Conservation (phyloP, 2,888 invertebrate genomes). For the Metallyticus violacea region DNA sequence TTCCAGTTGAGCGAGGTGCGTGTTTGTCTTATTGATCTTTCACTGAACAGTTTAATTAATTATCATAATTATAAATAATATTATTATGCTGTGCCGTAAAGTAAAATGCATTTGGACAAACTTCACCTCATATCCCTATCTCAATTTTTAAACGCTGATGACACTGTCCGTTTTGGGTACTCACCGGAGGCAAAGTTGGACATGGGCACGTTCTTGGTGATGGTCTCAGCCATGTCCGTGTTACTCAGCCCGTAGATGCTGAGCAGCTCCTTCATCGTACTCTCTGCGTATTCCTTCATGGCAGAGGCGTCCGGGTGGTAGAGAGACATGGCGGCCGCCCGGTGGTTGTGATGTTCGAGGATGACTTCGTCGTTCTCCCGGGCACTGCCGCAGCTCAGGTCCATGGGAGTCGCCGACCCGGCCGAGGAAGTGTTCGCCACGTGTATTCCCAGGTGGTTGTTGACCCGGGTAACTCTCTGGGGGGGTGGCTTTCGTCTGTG, state of each 20-base stretch:
- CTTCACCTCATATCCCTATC: no score
- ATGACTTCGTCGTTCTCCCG: constrained; percentile 28
- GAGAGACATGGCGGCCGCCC: not conserved
- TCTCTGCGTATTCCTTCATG: constrained; percentile 74
- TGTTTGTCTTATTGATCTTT: no score
- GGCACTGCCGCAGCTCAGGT: constrained; percentile 40
- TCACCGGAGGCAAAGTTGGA: constrained; percentile 67
- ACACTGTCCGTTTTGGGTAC: no score
- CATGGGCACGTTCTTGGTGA: constrained; percentile 65
- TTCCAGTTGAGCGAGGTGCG: no score
- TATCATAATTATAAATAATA: no score
- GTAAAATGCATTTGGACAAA: no score
- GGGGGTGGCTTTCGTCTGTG: constrained; percentile 47
- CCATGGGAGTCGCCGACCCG: constrained; percentile 52
- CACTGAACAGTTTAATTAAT: no score
- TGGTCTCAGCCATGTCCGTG: constrained; percentile 64
- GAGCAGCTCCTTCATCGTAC: constrained; percentile 73
- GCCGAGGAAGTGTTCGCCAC: constrained; percentile 50
- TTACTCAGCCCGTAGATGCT: constrained; percentile 74
- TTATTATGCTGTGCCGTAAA: no score
- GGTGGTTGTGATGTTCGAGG: constrained; percentile 17
- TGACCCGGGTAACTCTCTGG: constrained; percentile 40
- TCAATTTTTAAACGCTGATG: no score
- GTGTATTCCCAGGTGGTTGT: constrained; percentile 45
- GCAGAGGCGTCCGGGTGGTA: constrained; percentile 53